Conservation (phyloP, 2,888 invertebrate genomes). For the Ommatoiulus sabulosus region DNA sequence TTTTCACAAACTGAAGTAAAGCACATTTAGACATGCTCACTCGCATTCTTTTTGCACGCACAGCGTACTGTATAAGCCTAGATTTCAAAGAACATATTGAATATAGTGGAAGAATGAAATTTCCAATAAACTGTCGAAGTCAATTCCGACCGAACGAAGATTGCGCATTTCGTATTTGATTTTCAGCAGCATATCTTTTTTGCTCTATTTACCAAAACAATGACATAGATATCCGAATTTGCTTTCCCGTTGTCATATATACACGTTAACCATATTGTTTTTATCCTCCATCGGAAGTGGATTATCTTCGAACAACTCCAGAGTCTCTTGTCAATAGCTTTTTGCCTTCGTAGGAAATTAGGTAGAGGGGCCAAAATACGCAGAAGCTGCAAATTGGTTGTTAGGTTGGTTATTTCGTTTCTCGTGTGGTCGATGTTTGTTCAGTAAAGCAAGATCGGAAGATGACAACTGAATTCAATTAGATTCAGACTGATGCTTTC, state of each 20-base stretch:
- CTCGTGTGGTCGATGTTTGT: not conserved
- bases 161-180: not conserved
- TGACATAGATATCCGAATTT: not conserved
- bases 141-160: not conserved
- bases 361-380: not conserved
- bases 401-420: slow-evolving; percentile 1
- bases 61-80: no score
- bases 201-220: not conserved
- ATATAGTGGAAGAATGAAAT: no score
- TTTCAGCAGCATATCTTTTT: not conserved
- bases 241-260: not conserved
- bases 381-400: not conserved
- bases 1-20: no score
- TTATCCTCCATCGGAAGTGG: not conserved
- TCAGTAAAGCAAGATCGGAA: not conserved
- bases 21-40: no score
- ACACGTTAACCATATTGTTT: not conserved
- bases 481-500: not conserved
- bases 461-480: slow-evolving; percentile 1
- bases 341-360: not conserved
- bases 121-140: no score
- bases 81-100: no score
- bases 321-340: not conserved
- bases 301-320: not conserved
- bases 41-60: no score